These are phyloP conservation scores for Polymixis lichenea DNA, from an alignment of 2,888 invertebrate genomes.

Conservation along the genomic window DNA sequence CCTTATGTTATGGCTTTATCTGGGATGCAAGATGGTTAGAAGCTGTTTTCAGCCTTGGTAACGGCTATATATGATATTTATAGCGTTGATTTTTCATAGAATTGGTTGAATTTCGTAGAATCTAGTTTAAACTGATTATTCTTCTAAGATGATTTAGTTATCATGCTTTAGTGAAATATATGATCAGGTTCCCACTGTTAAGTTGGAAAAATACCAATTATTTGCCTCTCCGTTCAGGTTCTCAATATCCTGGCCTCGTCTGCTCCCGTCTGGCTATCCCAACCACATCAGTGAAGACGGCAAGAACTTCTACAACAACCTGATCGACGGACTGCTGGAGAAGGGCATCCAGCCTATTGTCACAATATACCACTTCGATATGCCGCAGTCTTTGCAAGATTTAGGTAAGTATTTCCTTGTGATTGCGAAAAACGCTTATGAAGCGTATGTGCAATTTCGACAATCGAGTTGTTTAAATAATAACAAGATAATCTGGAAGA, in stretches of 20 bases:
- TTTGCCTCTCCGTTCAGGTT: conserved; percentile 75
- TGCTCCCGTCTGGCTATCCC: conserved; percentile 79
- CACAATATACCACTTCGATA: conserved; percentile 87
- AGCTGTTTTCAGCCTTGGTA: too few relatives aligned
- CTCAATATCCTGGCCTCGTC: conserved; percentile 91
- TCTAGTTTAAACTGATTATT: too few relatives aligned
- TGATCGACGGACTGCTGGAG: conserved; percentile 87
- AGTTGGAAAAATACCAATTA: neutral
- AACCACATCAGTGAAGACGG: conserved; percentile 87
- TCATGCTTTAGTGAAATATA: neutral
- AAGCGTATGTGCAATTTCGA: neutral
- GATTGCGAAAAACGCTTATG: neutral
- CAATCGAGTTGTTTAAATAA: neutral
- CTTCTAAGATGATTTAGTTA: neutral
- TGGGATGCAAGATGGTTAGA: neutral
- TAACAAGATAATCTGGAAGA: neutral
- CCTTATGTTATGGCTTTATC: too few relatives aligned
- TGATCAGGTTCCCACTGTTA: neutral
- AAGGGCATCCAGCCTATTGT: conserved; percentile 88
- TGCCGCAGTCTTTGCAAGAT: conserved; percentile 82
- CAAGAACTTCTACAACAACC: conserved; percentile 87
- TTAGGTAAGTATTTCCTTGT: conserved; percentile 68
- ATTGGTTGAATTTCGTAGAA: too few relatives aligned
- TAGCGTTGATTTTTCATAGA: too few relatives aligned
- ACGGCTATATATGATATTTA: too few relatives aligned